A percentile compares a stretch with the other conserved stretches of the same genome.
Conservation (phyloP, 2,888 invertebrate species). For the Lepidochrysops patricia region DNA sequence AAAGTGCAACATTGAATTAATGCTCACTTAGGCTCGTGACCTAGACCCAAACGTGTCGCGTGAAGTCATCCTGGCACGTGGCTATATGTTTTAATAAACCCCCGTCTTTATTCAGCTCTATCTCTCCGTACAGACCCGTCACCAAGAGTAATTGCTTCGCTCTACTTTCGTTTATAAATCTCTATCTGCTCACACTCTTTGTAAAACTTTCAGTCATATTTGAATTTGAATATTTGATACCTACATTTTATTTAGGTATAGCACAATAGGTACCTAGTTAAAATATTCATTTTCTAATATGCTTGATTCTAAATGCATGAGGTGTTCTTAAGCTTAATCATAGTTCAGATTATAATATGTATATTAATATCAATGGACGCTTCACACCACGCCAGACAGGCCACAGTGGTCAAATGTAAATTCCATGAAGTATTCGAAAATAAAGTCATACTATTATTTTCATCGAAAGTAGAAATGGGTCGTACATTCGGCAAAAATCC, state of each 20-base stretch:
- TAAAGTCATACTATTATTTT: not conserved
- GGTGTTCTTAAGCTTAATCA: too few species aligned
- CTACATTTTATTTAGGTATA: not conserved
- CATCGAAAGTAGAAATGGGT: not conserved
- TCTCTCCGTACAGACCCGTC: not conserved
- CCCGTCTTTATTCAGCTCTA: not conserved
- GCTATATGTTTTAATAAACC: not conserved
- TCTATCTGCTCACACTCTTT: not conserved
- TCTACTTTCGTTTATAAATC: not conserved
- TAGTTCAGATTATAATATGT: too few species aligned
- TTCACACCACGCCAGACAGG: too few species aligned
- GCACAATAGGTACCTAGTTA: not conserved
- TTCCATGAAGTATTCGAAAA: too few species aligned
- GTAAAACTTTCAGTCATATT: not conserved
- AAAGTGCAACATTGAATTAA: not conserved
- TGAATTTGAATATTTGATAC: not conserved
- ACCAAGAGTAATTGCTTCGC: not conserved
- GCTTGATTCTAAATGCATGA: too few species aligned
- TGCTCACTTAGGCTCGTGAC: not conserved
- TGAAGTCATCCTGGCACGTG: not conserved
- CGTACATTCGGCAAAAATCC: not conserved
- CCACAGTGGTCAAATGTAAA: too few species aligned
- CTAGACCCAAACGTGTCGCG: not conserved
- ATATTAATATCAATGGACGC: too few species aligned
- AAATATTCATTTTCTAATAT: too few species aligned